These are phyloP conservation scores for Strix uralensis DNA, from an alignment of 2,113 vertebrate genomes.

Conservation along the genomic window DNA sequence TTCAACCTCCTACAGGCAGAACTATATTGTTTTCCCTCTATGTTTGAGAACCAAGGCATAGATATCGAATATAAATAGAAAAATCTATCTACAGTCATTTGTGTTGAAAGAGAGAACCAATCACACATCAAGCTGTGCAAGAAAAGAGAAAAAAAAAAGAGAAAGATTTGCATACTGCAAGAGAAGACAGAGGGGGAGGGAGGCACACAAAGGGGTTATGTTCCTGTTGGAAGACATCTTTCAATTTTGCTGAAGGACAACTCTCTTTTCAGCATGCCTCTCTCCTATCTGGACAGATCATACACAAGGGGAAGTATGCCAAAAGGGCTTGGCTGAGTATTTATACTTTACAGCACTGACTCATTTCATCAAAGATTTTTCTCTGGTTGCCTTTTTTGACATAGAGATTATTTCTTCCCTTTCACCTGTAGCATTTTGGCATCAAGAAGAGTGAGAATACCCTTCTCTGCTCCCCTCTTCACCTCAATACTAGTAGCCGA, in stretches of 20 bases:
- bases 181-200: background rate
- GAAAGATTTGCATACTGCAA: constrained; percentile 63
- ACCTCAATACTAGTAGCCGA: background rate
- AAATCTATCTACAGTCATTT: constrained; percentile 60
- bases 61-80: constrained; percentile 60
- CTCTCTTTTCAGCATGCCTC: background rate
- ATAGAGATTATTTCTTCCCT: background rate
- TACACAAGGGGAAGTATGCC: background rate
- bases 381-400: background rate
- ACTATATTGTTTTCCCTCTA: constrained; percentile 71
- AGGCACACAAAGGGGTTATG: background rate
- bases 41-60: constrained; percentile 46
- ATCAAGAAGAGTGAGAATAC: background rate
- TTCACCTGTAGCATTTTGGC: background rate
- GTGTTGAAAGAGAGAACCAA: constrained; percentile 70
- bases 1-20: constrained; percentile 74
- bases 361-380: background rate
- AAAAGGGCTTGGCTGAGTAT: background rate
- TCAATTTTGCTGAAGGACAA: background rate
- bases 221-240: background rate
- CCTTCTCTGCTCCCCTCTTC: background rate
- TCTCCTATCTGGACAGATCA: background rate
- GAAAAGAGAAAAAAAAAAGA: background rate
- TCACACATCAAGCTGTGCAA: constrained; percentile 72
- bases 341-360: background rate